A percentile compares a stretch with the other conserved stretches of the same genome.
Evolutionary conservation across 53 echinoderm and acorn worm genomes (phyloP).

Genomic region (Luidia sarsii): DNA sequence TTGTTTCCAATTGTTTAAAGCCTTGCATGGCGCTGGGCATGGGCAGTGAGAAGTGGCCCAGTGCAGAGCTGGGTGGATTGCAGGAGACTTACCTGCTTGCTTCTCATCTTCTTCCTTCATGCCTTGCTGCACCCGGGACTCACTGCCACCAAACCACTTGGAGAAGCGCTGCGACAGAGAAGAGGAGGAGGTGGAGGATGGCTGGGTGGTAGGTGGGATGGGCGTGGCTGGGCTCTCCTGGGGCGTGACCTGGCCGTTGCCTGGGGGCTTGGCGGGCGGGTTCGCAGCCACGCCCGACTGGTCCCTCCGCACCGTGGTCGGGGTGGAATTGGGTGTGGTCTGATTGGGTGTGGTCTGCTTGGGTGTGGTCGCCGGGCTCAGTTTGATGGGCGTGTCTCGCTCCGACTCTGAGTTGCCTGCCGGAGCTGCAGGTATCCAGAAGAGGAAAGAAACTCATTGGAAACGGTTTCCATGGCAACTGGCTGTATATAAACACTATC

Average conservation of each 20-base stretch:
- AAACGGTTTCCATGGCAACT: too few relatives aligned
- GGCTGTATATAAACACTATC: too few relatives aligned
- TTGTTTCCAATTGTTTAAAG: too few relatives aligned
- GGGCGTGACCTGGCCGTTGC: neutral
- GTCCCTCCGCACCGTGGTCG: conserved; percentile 44
- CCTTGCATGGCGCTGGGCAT: too few relatives aligned
- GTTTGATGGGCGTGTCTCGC: conserved; percentile 68
- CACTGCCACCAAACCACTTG: conserved; percentile 84
- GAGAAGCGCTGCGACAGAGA: conserved; percentile 80
- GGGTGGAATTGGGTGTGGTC: conserved; percentile 65
- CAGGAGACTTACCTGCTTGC: conserved; percentile 66
- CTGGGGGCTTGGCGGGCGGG: conserved; percentile 6
- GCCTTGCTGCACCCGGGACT: conserved; percentile 82
- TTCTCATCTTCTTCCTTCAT: conserved; percentile 69
- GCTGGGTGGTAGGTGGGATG: conserved; percentile 16
- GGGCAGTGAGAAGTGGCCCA: too few relatives aligned
- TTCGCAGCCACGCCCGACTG: conserved; percentile 3
- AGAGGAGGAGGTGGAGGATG: neutral
- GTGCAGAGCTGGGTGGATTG: too few relatives aligned
- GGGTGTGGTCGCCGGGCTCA: conserved; percentile 78
- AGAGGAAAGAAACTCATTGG: too few relatives aligned
- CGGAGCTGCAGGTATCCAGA: conserved; percentile 62
- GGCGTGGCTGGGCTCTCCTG: neutral
- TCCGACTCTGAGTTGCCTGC: conserved; percentile 65
- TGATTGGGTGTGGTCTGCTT: conserved; percentile 69